Evolutionary conservation across 2,113 vertebrate species (phyloP).

Genomic region (Phodopus roborovskii): DNA sequence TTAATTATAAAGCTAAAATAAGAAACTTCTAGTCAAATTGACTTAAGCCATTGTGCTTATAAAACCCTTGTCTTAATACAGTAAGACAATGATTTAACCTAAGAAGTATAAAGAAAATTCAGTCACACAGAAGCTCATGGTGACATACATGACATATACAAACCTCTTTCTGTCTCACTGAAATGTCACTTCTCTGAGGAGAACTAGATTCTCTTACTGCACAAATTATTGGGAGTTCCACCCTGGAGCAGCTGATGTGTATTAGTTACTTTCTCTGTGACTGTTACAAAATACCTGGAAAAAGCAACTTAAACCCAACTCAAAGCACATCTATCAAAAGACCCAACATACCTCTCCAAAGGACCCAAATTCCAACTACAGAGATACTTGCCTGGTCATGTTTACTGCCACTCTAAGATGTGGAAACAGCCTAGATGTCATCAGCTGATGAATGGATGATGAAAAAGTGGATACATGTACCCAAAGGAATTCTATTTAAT

Average conservation of each 20-base stretch:
- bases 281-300: neutral
- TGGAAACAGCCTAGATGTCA: neutral
- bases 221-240: neutral
- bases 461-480: neutral
- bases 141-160: neutral
- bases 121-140: neutral
- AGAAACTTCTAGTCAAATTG: constrained; percentile 9
- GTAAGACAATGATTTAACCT: constrained; percentile 25
- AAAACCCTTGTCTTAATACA: neutral
- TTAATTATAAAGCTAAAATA: neutral
- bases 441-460: neutral
- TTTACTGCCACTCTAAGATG: too few species aligned
- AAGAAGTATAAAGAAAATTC: neutral
- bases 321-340: neutral
- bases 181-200: neutral
- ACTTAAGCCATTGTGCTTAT: neutral
- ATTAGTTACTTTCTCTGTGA: neutral
- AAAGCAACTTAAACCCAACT: neutral
- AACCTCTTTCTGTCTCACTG: neutral
- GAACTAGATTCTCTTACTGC: neutral
- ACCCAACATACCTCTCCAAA: neutral
- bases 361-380: too few species aligned
- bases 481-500: neutral
- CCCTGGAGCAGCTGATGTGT: fast-evolving
- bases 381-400: neutral